Base-by-base conservation (phyloP, 2,113 vertebrate genomes). In the Nesoenas mayeri region DNA sequence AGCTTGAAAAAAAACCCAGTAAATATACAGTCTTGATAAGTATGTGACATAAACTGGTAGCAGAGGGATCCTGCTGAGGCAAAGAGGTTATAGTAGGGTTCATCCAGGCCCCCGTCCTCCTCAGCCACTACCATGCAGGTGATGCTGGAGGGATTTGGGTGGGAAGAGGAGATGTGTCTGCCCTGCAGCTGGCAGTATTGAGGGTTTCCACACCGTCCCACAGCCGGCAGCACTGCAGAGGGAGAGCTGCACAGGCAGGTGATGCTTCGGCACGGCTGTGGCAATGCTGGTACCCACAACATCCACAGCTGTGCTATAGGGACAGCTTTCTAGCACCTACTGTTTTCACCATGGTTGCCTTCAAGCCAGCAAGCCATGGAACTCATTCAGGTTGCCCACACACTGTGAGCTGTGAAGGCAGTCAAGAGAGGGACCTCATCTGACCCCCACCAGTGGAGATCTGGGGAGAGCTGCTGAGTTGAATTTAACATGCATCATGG, bases 361-460 rank as follows among this genome's bases (percentile, higher is more conserved):
- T 86, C 38, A 44, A 72, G 40, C 61, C 62, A 65, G 8, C 11
- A 57, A 54, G 10, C 24, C 31, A 3, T 8, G 19, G 47, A 15
- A 31, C 53, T 67, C 66, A 44, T 26, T n/a, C 13, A 6, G n/a
- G 62, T 26, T 79, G n/a, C 32, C 11, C 5, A 7, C 36, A 42
- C 5, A 3, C 16, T 36, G n/a, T 15, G 40, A 88, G 32, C 6
- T 88, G 85, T 61, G 28, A 51, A 53, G 40, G 47, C 16, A 71
- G 47, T 19, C 82, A n/a, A 29, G 56, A 85, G 61, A 71, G 57
- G 40, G 12, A 57, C 8, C 19, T 47, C 0, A 0, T 9, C 25
- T 0, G 1, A 53, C 12, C 25, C 25, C 19, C 44, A 47, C 4
- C n/a, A 34, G 34, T 0, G 56, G 60, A 69, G 54, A 56, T 56